Evolutionary conservation across 1,140 invertebrate species (phyloP), one percentile per base, ranked within the genome.

Genomic region (Drosophila nannoptera): DNA sequence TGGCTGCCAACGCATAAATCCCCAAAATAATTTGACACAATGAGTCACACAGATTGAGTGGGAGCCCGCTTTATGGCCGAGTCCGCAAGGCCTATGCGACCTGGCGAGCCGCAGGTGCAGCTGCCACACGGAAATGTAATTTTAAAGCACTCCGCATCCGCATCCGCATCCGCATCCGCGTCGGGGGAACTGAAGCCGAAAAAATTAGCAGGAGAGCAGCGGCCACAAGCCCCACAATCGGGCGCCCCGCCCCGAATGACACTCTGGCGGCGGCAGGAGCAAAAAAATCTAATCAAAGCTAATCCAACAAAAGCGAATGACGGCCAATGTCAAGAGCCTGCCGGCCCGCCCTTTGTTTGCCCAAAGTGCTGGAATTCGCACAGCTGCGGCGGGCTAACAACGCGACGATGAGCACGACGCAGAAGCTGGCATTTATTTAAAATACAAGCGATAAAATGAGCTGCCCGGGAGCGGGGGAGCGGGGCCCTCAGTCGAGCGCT

Each of bases 391-490:
- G 40, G 32, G 55, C 43, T 38, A 66, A 59, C 46, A 55, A 69
- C 53, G 60, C 78, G 58, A 35, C 55, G 52, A 58, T 53, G 14
- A 8, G 54, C 40, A 60, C 35, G 36, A 32, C 40, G 48, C 32
- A 49, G 45, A 45, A 35, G 49, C 48, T 58, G 58, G 72, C 74
- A 86, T 86, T 86, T 81, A 86, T 76, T 86, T 86, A 86, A 86
- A 86, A 86, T 86, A 86, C 81, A 86, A 87, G 82, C 82, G 72
- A 86, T 87, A 82, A 86, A 86, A 87, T 86, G 82, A 81, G 82
- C 77, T 84, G 77, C 62, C 65, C 8, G n/a, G 9, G 4, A 40
- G 8, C 38, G n/a, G 38, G 38, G n/a, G 0, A 4, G 0, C 38
- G 2, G n/a, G 0, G 9, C 38, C 11, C 8, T 9, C 8, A 12